phyloP scores from a whole-genome alignment of 2,113 vertebrate genomes.

The Bathybates hornii region DNA sequence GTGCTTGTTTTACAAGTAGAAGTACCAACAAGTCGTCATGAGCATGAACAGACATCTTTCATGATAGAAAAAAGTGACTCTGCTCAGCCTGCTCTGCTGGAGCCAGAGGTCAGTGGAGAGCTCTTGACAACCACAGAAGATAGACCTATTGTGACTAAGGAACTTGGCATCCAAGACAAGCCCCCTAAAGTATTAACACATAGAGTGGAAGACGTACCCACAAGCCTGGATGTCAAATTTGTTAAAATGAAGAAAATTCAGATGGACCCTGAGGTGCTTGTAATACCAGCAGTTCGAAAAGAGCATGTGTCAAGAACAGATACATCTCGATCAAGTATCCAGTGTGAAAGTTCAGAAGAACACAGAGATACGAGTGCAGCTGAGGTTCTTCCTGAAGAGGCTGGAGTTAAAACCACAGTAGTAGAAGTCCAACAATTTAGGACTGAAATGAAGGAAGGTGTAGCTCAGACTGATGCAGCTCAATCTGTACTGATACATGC shows the following conservation, averaged over 20 bases:
- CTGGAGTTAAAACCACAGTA: background rate
- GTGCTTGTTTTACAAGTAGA: background rate
- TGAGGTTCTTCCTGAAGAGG: background rate
- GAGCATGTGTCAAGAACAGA: background rate
- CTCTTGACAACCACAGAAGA: background rate
- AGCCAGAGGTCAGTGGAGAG: background rate
- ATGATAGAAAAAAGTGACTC: background rate
- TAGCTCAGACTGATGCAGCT: background rate
- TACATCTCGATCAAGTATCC: background rate
- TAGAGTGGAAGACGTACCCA: background rate
- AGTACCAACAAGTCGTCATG: accelerated
- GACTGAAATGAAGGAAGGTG: background rate
- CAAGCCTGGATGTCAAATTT: background rate
- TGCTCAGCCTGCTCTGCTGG: accelerated
- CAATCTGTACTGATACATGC: background rate
- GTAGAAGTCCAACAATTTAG: background rate
- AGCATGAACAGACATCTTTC: background rate
- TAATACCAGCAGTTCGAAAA: background rate
- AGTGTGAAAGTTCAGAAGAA: background rate
- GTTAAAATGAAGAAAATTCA: background rate
- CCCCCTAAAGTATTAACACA: background rate
- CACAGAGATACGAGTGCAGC: background rate
- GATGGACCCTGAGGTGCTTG: background rate
- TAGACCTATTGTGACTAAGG: accelerated
- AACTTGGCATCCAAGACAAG: background rate